Percentiles rank a stretch among this genome's conserved stretches.
These are phyloP conservation scores for Hypomecis punctinalis DNA, from an alignment of 2,888 invertebrate genomes.

Conservation along the genomic window DNA sequence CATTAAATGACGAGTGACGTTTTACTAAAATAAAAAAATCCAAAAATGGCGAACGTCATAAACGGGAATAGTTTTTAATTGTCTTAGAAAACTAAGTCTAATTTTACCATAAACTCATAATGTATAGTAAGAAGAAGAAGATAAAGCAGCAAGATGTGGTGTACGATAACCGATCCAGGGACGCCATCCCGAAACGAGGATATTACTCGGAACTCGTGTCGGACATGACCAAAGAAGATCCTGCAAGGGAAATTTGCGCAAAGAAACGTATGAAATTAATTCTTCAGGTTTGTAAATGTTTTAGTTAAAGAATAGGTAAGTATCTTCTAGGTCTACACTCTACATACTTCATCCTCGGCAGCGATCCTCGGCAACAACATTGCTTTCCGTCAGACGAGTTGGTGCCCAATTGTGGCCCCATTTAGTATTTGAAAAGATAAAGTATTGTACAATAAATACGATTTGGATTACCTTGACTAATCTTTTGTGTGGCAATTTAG, in stretches of 20 bases:
- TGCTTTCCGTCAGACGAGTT: no score
- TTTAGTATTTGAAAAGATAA: no score
- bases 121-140: conserved; percentile 74
- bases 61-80: not conserved
- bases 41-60: not conserved
- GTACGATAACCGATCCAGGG: conserved; percentile 67
- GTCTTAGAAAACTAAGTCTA: not conserved
- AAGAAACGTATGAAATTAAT: conserved; percentile 76
- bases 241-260: conserved; percentile 64
- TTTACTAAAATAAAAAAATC: no score
- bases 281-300: conserved; percentile 60
- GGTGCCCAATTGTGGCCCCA: no score
- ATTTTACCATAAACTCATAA: conserved; percentile 34
- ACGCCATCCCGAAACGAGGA: conserved; percentile 77
- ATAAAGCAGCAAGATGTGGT: conserved; percentile 72
- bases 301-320: not conserved
- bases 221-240: conserved; percentile 73
- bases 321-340: no score
- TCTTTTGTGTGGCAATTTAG: no score
- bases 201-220: conserved; percentile 87
- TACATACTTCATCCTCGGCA: no score
- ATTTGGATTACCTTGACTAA: no score
- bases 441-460: no score
- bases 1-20: no score
- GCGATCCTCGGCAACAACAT: no score